Conservation (phyloP, 2,113 vertebrate species). For the Phoenicopterus ruber region DNA sequence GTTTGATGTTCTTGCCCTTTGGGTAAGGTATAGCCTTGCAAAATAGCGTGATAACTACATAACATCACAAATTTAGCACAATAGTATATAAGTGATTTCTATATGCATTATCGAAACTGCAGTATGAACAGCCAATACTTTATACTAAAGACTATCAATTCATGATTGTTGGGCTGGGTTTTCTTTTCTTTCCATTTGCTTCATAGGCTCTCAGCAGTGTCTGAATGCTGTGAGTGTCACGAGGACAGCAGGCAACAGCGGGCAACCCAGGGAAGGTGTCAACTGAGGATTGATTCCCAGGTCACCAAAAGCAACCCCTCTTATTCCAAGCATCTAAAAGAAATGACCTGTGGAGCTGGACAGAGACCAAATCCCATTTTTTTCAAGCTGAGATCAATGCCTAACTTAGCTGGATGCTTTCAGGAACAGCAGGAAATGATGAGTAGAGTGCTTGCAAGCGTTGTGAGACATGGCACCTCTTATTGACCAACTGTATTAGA, state of each 20-base stretch:
- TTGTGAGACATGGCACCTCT: not conserved
- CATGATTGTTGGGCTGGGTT: accelerated
- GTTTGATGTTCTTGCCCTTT: not conserved
- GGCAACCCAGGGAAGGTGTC: not conserved
- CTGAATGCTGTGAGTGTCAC: not conserved
- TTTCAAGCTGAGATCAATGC: not conserved
- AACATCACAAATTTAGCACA: not conserved
- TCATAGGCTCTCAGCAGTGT: not conserved
- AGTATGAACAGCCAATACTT: not conserved
- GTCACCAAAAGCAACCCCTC: not conserved
- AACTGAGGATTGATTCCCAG: not conserved
- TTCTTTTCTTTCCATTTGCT: not conserved
- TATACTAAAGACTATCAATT: not conserved
- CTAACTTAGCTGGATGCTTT: not conserved
- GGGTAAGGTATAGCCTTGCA: not conserved
- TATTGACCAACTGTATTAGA: not conserved
- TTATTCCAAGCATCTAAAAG: not conserved
- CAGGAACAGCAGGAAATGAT: not conserved
- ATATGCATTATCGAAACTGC: not conserved
- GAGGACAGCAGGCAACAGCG: not conserved
- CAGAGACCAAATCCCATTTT: not conserved
- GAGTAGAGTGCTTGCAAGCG: not conserved
- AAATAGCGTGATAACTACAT: not conserved
- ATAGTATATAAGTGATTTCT: not conserved
- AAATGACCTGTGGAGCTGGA: not conserved